Base-by-base conservation (phyloP, 2,113 vertebrate species). In the Zosterops japonicus region DNA sequence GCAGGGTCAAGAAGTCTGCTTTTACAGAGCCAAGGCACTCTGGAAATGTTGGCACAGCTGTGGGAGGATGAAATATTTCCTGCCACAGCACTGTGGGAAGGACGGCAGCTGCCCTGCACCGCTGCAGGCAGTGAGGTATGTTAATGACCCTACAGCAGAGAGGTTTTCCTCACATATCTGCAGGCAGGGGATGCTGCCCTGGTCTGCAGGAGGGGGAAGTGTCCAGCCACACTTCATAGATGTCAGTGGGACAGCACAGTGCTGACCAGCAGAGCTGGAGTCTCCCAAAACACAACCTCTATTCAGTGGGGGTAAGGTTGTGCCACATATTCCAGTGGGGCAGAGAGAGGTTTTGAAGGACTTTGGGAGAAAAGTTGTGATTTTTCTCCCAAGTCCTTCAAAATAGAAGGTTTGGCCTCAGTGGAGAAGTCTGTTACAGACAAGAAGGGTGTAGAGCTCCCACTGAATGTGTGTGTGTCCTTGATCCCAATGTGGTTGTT, bases 161-260 rank as follows among this genome's bases (percentile, higher is more conserved):
- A 14, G 35, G 31, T 11, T 80, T 77, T 61, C 50, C 70, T 12
- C 8, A 12, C 61, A 0, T 16, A 13, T 16, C 50, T 5, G 4
- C n/a, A 22, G 76, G 14, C n/a, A 2, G 53, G 42, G 25, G 29
- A 47, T 59, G 39, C 14, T 9, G 21, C 11, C 27, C 36, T 12
- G 71, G 1, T 8, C 24, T 41, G 55, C 3, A 10, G 29, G 42
- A 67, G 50, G 46, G 41, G 41, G 23, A 67, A 67, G 25, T 39
- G 11, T n/a, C 25, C n/a, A 50, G 46, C 36, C 20, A 23, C 12
- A 0, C 9, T 61, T 24, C 5, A 5, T 0, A 1, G 3, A 1
- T 44, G 29, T 8, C 74, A 2, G 5, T n/a, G 42, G 50, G 36
- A 50, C 12, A 59, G 0, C 3, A 5, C 24, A 9, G n/a, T 36